A percentile compares a stretch with the other conserved stretches of the same genome.
phyloP scores from a whole-genome alignment of 2,113 vertebrate species.

The Grammomys dolichurus region DNA sequence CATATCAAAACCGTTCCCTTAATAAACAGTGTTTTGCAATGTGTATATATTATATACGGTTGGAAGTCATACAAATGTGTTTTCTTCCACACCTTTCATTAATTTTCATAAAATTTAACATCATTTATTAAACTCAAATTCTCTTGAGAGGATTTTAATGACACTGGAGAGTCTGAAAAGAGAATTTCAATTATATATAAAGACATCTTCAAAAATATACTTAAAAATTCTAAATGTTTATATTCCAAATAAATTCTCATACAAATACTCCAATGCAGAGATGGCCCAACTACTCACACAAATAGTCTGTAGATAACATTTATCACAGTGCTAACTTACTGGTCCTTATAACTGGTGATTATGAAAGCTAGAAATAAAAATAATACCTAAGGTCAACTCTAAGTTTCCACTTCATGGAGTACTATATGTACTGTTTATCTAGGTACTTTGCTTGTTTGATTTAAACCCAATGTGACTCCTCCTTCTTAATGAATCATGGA shows the following conservation, averaged over 20 bases:
- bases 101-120: not conserved
- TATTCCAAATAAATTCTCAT: not conserved
- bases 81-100: not conserved
- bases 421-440: not conserved
- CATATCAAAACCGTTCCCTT: not conserved
- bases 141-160: not conserved
- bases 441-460: not conserved
- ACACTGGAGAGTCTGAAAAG: not conserved
- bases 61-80: not conserved
- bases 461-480: not conserved
- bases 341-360: not conserved
- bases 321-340: not conserved
- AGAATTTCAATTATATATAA: not conserved
- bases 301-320: not conserved
- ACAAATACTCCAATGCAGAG: not conserved
- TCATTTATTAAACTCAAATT: not conserved
- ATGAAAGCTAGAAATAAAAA: not conserved
- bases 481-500: not conserved
- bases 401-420: not conserved
- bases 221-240: not conserved
- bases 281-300: not conserved
- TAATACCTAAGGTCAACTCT: not conserved
- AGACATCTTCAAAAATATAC: not conserved
- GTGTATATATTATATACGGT: not conserved
- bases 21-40: not conserved